phyloP scores from a whole-genome alignment of 2,888 invertebrate genomes.

The Lithosia quadra region DNA sequence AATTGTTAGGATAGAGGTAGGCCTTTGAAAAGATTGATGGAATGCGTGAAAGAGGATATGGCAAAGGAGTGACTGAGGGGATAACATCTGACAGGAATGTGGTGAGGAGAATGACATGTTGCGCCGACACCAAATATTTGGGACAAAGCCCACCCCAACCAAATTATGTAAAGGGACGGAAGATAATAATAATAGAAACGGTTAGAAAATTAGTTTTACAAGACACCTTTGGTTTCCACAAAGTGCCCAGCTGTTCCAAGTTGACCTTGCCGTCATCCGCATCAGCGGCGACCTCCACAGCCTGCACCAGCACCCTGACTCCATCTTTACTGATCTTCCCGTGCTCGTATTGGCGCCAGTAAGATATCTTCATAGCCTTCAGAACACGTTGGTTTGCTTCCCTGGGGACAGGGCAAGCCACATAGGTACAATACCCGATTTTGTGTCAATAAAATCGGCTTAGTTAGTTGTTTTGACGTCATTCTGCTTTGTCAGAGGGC shows the following conservation, averaged over 20 bases:
- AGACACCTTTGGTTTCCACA: slow-evolving; percentile 81
- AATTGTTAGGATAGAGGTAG: too few relatives aligned
- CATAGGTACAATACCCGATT: too few relatives aligned
- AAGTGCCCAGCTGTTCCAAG: slow-evolving; percentile 73
- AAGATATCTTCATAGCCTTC: slow-evolving; percentile 88
- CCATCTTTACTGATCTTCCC: slow-evolving; percentile 88
- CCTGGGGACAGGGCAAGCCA: slow-evolving; percentile 51
- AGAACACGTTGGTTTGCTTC: slow-evolving; percentile 88
- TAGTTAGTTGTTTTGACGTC: too few relatives aligned
- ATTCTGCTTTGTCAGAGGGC: too few relatives aligned
- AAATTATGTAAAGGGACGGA: neutral
- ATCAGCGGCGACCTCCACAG: slow-evolving; percentile 84
- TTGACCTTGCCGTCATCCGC: slow-evolving; percentile 76
- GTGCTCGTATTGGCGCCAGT: slow-evolving; percentile 88
- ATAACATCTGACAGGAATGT: too few relatives aligned
- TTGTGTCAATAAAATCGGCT: too few relatives aligned
- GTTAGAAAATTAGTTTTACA: neutral
- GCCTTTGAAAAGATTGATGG: too few relatives aligned
- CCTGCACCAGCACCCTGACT: slow-evolving; percentile 84
- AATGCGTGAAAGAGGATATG: too few relatives aligned
- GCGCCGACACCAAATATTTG: too few relatives aligned
- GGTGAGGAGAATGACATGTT: too few relatives aligned
- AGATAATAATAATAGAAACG: neutral
- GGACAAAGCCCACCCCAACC: too few relatives aligned
- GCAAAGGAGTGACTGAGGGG: too few relatives aligned